Evolutionary conservation across 2,113 vertebrate species (phyloP).

Genomic region (Conger conger): DNA sequence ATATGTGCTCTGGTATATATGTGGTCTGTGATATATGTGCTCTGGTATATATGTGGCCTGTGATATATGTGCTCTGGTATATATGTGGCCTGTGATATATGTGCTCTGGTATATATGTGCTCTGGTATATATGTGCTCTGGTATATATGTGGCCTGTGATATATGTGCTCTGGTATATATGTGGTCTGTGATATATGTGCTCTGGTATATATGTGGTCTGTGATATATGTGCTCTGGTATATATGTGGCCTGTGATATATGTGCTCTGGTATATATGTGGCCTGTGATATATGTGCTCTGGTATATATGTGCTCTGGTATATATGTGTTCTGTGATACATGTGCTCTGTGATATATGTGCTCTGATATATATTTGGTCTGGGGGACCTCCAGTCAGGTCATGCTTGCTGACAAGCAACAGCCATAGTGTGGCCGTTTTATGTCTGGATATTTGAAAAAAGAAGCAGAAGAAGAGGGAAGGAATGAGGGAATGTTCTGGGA

Average conservation of each 20-base stretch:
- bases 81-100: too few species aligned
- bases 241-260: too few species aligned
- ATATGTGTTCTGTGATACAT: too few species aligned
- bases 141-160: too few species aligned
- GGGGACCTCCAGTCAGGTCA: too few species aligned
- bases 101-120: slow-evolving; percentile 24
- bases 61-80: slow-evolving; percentile 26
- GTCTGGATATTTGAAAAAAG: slow-evolving; percentile 52
- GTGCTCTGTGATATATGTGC: slow-evolving; percentile 38
- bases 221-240: slow-evolving; percentile 29
- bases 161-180: slow-evolving; percentile 18
- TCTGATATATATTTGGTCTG: too few species aligned
- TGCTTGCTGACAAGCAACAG: slow-evolving; percentile 31
- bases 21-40: slow-evolving; percentile 38
- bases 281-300: slow-evolving; percentile 28
- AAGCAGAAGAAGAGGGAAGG: slow-evolving; percentile 14
- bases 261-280: too few species aligned
- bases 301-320: slow-evolving; percentile 24
- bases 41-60: too few species aligned
- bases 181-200: slow-evolving; percentile 38
- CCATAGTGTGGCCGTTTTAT: too few species aligned
- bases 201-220: too few species aligned
- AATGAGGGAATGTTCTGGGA: not conserved
- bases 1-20: slow-evolving; percentile 18
- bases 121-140: slow-evolving; percentile 24